Evolutionary conservation across 2,113 vertebrate genomes (phyloP).

Genomic region (Rhabdomys dilectus): DNA sequence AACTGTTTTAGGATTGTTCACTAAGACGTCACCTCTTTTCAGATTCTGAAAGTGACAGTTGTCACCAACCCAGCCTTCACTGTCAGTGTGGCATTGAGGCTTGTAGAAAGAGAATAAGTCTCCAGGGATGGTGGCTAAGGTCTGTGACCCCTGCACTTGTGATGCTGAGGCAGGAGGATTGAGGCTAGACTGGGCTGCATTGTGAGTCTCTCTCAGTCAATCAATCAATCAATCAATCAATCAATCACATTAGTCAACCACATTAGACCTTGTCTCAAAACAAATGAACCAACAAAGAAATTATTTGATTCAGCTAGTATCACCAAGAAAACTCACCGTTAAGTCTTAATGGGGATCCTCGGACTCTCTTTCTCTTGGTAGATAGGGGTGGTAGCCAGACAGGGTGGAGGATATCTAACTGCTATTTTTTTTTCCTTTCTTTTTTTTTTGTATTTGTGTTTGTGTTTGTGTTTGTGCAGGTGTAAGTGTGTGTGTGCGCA

Average conservation of each 20-base stretch:
- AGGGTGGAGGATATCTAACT: not conserved
- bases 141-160: not conserved
- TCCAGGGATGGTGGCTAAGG: not conserved
- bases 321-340: not conserved
- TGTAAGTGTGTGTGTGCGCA: not conserved
- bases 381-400: no score
- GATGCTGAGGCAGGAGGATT: not conserved
- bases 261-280: not conserved
- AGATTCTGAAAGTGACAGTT: conserved; percentile 55
- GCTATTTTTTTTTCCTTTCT: not conserved
- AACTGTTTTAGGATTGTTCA: conserved; percentile 65
- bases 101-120: not conserved
- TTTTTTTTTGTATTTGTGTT: no score
- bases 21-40: conserved; percentile 64
- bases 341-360: not conserved
- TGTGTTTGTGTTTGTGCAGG: not conserved
- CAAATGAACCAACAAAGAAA: not conserved
- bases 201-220: not conserved
- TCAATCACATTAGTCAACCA: not conserved
- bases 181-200: not conserved
- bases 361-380: not conserved
- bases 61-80: conserved; percentile 38
- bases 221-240: no score
- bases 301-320: conserved; percentile 20
- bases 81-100: not conserved